These are phyloP conservation scores for Columbina picui DNA, from an alignment of 2,113 vertebrate genomes.

Conservation along the genomic window DNA sequence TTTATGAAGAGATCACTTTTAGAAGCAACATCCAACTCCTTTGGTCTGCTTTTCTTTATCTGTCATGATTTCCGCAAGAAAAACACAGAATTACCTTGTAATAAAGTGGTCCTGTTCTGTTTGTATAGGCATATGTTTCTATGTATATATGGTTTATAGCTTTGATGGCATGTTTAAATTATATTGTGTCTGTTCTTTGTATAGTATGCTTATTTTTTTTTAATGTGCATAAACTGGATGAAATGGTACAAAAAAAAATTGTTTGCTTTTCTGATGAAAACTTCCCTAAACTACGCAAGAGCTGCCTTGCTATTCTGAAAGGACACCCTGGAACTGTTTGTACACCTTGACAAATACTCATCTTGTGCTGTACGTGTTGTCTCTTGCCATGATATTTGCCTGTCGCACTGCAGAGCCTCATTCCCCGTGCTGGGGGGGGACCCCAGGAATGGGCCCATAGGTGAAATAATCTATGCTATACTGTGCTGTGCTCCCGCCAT, in stretches of 20 bases:
- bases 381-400: background rate
- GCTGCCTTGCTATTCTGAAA: background rate
- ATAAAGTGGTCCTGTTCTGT: conserved; percentile 4
- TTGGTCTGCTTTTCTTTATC: background rate
- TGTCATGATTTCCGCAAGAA: background rate
- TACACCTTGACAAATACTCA: accelerated
- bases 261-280: background rate
- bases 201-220: conserved; percentile 8
- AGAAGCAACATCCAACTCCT: background rate
- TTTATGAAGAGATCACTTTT: background rate
- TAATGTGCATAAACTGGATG: background rate
- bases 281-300: background rate
- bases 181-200: conserved; percentile 28
- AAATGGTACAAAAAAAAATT: background rate
- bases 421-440: background rate
- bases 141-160: conserved; percentile 64
- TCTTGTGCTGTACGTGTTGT: background rate
- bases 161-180: conserved; percentile 61
- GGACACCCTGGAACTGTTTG: background rate
- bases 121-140: conserved; percentile 28
- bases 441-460: background rate
- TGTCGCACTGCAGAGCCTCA: background rate
- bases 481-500: background rate
- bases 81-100: background rate
- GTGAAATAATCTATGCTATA: background rate